A percentile compares a stretch with the other conserved stretches of the same genome.
These are phyloP conservation scores for Diploscapter pachys DNA, from an alignment of 1,140 invertebrate genomes.

Conservation along the genomic window DNA sequence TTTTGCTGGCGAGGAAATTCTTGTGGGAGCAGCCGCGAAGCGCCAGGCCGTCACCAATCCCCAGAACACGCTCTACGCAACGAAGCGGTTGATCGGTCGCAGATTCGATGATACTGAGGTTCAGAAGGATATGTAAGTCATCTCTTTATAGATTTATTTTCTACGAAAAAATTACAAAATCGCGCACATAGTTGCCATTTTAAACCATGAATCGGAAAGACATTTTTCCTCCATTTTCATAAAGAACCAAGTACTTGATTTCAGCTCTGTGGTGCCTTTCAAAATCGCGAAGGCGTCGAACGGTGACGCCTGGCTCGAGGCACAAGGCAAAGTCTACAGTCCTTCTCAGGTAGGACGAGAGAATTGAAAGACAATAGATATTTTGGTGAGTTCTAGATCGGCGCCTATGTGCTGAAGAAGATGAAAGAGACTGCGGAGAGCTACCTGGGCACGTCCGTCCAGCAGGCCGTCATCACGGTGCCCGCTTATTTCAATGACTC, in stretches of 20 bases:
- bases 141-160: slow-evolving; percentile 11
- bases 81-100: slow-evolving; percentile 93
- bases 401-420: slow-evolving; percentile 86
- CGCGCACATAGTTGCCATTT: too few relatives aligned
- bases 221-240: too few relatives aligned
- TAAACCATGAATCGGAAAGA: too few relatives aligned
- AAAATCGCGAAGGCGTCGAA: slow-evolving; percentile 95
- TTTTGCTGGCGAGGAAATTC: slow-evolving; percentile 81
- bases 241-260: slow-evolving; percentile 15
- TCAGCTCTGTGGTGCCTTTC: slow-evolving; percentile 84
- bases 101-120: slow-evolving; percentile 92
- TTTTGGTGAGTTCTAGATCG: slow-evolving; percentile 65
- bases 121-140: slow-evolving; percentile 83
- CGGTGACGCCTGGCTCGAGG: slow-evolving; percentile 99
- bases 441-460: slow-evolving; percentile 76
- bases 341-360: slow-evolving; percentile 71
- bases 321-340: slow-evolving; percentile 87
- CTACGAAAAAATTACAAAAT: background rate
- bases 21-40: slow-evolving; percentile 97
- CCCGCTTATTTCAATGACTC: slow-evolving; percentile 95
- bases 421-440: slow-evolving; percentile 94
- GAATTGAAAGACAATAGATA: background rate
- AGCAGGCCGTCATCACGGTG: slow-evolving; percentile 89
- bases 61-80: slow-evolving; percentile 95
- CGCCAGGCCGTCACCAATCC: slow-evolving; percentile 98